Percentiles rank a stretch among this genome's conserved stretches.
Conservation (phyloP, 2,888 invertebrate genomes). For the Diarsia mendica region DNA sequence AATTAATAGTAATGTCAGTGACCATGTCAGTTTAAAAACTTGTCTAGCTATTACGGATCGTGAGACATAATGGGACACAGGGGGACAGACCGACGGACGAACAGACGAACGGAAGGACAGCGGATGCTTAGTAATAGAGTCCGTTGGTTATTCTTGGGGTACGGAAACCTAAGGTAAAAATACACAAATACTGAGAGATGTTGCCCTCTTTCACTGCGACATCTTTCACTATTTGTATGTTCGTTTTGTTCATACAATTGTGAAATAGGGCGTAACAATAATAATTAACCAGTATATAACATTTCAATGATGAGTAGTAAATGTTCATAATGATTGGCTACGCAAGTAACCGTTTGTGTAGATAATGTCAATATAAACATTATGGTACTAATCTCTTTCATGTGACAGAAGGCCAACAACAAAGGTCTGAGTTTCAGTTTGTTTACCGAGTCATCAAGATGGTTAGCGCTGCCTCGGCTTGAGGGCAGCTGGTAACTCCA, state of each 20-base stretch:
- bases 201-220: no score
- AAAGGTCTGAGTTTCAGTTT: slow-evolving; percentile 59
- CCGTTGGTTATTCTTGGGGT: no score
- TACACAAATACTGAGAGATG: neutral
- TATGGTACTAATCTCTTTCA: slow-evolving; percentile 72
- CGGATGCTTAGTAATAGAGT: no score
- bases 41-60: no score
- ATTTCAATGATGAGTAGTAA: neutral
- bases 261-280: neutral
- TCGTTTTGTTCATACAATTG: neutral
- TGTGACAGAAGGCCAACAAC: slow-evolving; percentile 65
- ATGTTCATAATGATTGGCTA: slow-evolving; percentile 31
- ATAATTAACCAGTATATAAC: slow-evolving; percentile 7
- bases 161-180: no score
- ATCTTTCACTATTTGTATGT: no score
- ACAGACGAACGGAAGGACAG: no score
- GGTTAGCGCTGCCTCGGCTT: slow-evolving; percentile 50
- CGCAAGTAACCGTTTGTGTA: slow-evolving; percentile 39
- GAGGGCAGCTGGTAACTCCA: slow-evolving; percentile 59
- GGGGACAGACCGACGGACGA: no score
- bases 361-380: slow-evolving; percentile 61
- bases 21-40: no score
- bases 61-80: no score
- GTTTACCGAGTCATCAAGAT: slow-evolving; percentile 62
- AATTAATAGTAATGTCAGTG: no score